These are phyloP conservation scores for Periparus ater DNA, from an alignment of 2,797 vertebrate species.

Conservation along the genomic window DNA sequence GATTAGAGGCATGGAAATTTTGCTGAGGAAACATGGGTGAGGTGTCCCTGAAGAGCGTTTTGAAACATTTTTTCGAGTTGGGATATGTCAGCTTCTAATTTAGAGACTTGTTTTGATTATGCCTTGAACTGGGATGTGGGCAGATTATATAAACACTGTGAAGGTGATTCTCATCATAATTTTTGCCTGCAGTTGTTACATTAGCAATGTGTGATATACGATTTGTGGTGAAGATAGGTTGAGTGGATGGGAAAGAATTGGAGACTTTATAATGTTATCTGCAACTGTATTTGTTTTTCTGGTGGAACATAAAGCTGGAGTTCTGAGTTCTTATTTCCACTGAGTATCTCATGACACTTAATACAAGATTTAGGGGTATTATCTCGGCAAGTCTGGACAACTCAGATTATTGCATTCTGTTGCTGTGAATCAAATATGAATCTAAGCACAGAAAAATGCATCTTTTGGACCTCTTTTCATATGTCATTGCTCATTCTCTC, in stretches of 20 bases:
- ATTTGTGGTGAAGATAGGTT: not conserved
- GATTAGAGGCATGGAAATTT: slow-evolving; percentile 43
- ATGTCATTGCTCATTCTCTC: slow-evolving; percentile 39
- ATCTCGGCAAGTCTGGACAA: slow-evolving; percentile 50
- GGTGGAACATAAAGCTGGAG: not conserved
- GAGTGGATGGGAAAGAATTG: not conserved
- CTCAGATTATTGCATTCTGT: slow-evolving; percentile 41
- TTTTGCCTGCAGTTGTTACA: not conserved
- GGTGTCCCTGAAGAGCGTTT: slow-evolving; percentile 32
- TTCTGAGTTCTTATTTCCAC: slow-evolving; percentile 46
- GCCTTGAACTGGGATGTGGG: not conserved
- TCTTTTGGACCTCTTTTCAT: slow-evolving; percentile 40
- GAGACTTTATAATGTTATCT: slow-evolving; percentile 28
- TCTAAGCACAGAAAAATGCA: slow-evolving; percentile 55
- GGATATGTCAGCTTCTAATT: slow-evolving; percentile 28
- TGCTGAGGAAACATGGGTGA: slow-evolving; percentile 9
- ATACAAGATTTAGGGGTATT: slow-evolving; percentile 62
- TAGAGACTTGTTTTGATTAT: slow-evolving; percentile 25
- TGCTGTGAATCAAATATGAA: slow-evolving; percentile 45
- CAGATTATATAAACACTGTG: slow-evolving; percentile 1
- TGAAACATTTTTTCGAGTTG: not conserved
- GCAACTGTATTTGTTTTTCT: slow-evolving; percentile 39
- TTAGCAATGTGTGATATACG: not conserved
- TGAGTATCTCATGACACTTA: slow-evolving; percentile 45
- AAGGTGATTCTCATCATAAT: slow-evolving; percentile 17